A percentile compares a stretch with the other conserved stretches of the same genome.
These are phyloP conservation scores for Ptyas mucosa DNA, from an alignment of 2,113 vertebrate species.

Conservation along the genomic window DNA sequence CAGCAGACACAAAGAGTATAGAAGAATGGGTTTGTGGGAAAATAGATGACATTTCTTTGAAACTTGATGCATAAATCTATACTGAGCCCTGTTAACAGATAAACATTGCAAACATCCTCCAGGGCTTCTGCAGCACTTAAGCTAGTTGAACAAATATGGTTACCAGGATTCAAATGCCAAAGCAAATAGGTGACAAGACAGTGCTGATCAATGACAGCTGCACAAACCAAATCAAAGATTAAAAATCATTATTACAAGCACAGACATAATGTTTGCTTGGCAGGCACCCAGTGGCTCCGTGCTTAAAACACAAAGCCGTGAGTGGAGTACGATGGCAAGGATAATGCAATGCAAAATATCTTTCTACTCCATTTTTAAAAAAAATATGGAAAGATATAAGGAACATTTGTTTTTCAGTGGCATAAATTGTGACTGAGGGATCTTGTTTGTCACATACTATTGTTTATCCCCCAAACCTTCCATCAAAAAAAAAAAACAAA, in stretches of 20 bases:
- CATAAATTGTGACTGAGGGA: not conserved
- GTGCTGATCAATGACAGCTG: slow-evolving; percentile 26
- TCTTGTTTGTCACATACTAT: accelerated
- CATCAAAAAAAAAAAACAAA: accelerated
- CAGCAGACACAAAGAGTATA: not conserved
- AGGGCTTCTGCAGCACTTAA: slow-evolving; percentile 11
- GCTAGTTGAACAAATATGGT: slow-evolving; percentile 22
- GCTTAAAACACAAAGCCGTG: not conserved
- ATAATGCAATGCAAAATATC: not conserved
- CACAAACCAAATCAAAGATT: slow-evolving; percentile 28
- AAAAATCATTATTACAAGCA: slow-evolving; percentile 21
- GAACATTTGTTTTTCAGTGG: not conserved
- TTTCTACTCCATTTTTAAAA: not conserved
- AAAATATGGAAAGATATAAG: not conserved
- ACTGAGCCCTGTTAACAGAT: not conserved
- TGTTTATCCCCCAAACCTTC: not conserved
- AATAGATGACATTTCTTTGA: not conserved
- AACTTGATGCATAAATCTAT: not conserved
- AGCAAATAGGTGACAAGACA: not conserved
- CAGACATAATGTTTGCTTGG: slow-evolving; percentile 16
- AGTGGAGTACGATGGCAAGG: not conserved
- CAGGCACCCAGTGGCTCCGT: slow-evolving; percentile 25
- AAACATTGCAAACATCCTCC: not conserved
- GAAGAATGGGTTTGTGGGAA: not conserved
- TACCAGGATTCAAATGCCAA: slow-evolving; percentile 11